Percentiles rank a stretch among this genome's conserved stretches.
Evolutionary conservation across 2,888 invertebrate genomes (phyloP).

Genomic region (Elmis aenea): DNA sequence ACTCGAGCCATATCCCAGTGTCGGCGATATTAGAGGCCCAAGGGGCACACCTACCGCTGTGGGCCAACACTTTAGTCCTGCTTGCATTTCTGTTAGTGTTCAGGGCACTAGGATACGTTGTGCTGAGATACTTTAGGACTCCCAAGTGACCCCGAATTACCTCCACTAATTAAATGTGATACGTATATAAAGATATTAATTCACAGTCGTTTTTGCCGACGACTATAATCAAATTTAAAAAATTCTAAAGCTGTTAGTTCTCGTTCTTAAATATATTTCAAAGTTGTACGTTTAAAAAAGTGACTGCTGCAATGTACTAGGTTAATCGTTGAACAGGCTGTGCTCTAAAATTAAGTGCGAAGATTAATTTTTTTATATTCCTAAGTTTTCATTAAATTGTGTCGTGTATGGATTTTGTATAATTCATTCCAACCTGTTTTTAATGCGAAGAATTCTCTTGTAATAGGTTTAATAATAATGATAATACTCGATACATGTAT

Average conservation of each 20-base stretch:
- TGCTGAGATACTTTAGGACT: conserved; percentile 64
- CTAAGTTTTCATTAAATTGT: conserved; percentile 21
- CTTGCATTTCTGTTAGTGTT: conserved; percentile 66
- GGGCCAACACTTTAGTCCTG: conserved; percentile 69
- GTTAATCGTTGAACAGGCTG: conserved; percentile 21
- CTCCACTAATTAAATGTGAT: conserved; percentile 10
- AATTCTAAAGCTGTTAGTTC: background rate
- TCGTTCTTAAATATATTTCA: background rate
- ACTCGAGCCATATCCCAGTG: conserved; percentile 58
- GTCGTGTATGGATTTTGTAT: conserved; percentile 23
- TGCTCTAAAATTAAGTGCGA: conserved; percentile 15
- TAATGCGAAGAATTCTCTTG: conserved; percentile 26
- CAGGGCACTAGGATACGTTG: conserved; percentile 66
- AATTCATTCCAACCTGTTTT: conserved; percentile 39
- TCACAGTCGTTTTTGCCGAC: conserved; percentile 2
- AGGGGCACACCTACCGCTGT: conserved; percentile 60
- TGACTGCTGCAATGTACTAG: conserved; percentile 21
- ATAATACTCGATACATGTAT: too few relatives aligned
- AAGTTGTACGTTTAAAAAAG: conserved; percentile 3
- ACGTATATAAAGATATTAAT: conserved; percentile 8
- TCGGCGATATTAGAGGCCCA: conserved; percentile 62
- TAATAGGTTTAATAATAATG: conserved; percentile 9
- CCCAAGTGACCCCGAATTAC: conserved; percentile 52
- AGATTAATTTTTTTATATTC: conserved; percentile 28
- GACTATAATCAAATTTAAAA: background rate